A percentile compares a stretch with the other conserved stretches of the same genome.
Evolutionary conservation across 2,797 vertebrate species (phyloP).

Genomic region (Salmo trutta): DNA sequence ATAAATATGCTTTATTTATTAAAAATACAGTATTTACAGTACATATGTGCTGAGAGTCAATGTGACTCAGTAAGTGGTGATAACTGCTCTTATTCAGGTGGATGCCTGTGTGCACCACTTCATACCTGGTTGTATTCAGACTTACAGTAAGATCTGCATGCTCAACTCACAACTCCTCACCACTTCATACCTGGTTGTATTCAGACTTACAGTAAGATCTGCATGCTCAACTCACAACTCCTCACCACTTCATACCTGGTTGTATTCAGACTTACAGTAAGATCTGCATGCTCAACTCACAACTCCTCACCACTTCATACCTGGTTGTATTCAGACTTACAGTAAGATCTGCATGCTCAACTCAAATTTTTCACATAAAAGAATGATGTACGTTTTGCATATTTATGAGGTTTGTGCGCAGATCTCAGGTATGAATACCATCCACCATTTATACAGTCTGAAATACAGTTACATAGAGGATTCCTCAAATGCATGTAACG

Average conservation of each 20-base stretch:
- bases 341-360: not conserved
- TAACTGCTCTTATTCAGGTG: conserved; percentile 21
- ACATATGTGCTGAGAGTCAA: conserved; percentile 69
- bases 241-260: too few relatives aligned
- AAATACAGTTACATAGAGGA: not conserved
- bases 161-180: too few relatives aligned
- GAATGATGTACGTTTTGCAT: not conserved
- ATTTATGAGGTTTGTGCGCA: not conserved
- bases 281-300: too few relatives aligned
- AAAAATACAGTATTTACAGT: conserved; percentile 56
- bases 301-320: too few relatives aligned
- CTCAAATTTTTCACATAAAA: not conserved
- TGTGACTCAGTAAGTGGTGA: conserved; percentile 64
- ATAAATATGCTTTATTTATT: conserved; percentile 35
- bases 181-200: too few relatives aligned
- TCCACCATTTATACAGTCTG: conserved; percentile 3
- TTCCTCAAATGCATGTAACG: not conserved
- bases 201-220: too few relatives aligned
- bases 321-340: too few relatives aligned
- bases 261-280: too few relatives aligned
- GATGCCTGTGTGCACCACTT: not conserved
- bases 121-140: not conserved
- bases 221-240: too few relatives aligned
- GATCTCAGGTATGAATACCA: not conserved
- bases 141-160: too few relatives aligned